Percentiles rank a stretch among this genome's conserved stretches.
Conservation (phyloP, 2,888 invertebrate genomes). For the Cremastinae sp. region DNA sequence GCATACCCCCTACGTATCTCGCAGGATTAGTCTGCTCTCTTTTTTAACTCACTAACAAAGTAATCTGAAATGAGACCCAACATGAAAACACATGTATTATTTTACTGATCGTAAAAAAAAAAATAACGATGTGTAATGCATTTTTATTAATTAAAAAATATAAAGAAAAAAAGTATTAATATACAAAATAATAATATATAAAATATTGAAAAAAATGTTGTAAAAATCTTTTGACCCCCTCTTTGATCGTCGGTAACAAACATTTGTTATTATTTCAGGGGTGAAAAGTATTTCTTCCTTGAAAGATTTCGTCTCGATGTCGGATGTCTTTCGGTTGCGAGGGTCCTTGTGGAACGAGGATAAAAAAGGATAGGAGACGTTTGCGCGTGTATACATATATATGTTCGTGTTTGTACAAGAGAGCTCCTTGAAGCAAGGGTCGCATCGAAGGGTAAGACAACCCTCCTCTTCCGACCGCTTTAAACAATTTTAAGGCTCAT, state of each 20-base stretch:
- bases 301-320: conserved; percentile 5
- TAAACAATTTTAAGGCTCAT: conserved; percentile 81
- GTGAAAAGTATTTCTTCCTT: conserved; percentile 15
- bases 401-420: not conserved
- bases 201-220: too few species aligned
- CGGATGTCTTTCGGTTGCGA: conserved; percentile 21
- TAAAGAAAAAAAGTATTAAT: too few species aligned
- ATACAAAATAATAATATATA: too few species aligned
- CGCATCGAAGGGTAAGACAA: conserved; percentile 55
- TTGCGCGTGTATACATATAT: conserved; percentile 9
- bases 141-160: too few species aligned
- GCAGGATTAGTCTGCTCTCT: not conserved
- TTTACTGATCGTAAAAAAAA: too few species aligned
- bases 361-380: conserved; percentile 30
- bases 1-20: too few species aligned
- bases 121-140: too few species aligned
- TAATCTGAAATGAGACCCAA: too few species aligned
- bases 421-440: conserved; percentile 51
- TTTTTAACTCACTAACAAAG: not conserved
- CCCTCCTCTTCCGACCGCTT: conserved; percentile 77
- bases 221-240: not conserved
- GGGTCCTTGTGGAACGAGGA: conserved; percentile 18
- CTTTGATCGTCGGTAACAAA: not conserved
- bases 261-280: not conserved
- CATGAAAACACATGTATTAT: too few species aligned